A percentile compares a stretch with the other conserved stretches of the same genome.
Conservation (phyloP, 1,140 invertebrate species). For the Saccostrea cuccullata region DNA sequence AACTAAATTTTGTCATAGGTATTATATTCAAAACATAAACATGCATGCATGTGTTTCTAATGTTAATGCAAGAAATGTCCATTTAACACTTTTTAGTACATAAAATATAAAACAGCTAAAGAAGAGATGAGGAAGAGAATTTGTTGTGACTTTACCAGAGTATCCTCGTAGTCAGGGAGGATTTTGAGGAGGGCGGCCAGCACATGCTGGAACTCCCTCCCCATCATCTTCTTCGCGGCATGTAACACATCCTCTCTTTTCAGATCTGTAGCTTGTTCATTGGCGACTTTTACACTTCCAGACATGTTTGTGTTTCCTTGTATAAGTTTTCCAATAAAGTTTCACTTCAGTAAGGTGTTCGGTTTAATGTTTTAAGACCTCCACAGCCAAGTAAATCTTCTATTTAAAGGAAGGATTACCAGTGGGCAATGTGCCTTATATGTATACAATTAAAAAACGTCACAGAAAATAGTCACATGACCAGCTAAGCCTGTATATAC, state of each 20-base stretch:
- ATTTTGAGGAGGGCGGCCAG: conserved; percentile 22
- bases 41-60: background rate
- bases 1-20: background rate
- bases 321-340: background rate
- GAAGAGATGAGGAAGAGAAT: background rate
- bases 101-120: too few species aligned
- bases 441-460: conserved; percentile 25
- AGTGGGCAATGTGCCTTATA: background rate
- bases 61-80: background rate
- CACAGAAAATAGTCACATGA: background rate
- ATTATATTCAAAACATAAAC: background rate
- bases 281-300: background rate
- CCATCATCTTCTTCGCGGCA: conserved; percentile 33
- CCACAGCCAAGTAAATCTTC: background rate
- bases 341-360: background rate
- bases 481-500: background rate
- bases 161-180: conserved; percentile 27
- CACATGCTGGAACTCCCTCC: conserved; percentile 34
- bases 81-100: too few species aligned
- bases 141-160: conserved; percentile 3
- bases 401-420: conserved; percentile 27
- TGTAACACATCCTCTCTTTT: background rate
- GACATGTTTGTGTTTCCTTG: conserved; percentile 7
- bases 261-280: background rate
- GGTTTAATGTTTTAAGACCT: background rate